Evolutionary conservation across 2,888 invertebrate species (phyloP), one percentile per base, ranked within the genome.

Genomic region (Pandemis cinnamomeana): DNA sequence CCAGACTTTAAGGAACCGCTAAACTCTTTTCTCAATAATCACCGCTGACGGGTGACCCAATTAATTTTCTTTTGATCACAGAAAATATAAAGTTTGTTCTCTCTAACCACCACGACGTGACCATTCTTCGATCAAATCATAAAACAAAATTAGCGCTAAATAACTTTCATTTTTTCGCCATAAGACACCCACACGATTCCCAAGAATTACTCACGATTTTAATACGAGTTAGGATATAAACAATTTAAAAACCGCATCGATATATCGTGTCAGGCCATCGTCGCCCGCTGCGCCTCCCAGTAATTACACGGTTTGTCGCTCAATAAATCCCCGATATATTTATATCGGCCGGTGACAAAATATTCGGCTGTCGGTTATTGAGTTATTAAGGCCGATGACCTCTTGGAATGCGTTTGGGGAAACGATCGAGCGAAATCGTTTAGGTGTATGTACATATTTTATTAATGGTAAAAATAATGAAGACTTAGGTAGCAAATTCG

Each of bases 281-380:
- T 74, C 74, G 55, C 74, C 74, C 71, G 74, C 74, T 70, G 74
- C 66, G 74, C 66, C 67, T 68, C 71, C 53, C 67, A 15, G 74
- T 74, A 74, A 74, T 74, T 74, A 74, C 70, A 61, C 10, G 44
- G 48, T 62, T 67, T 55, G 69, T 48, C 67, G 36, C 48, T 60
- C 73, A 69, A 73, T 73, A 73, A 69, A 69, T 71, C 63, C 41
- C 51, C 44, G 64, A 58, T 48, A 68, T 72, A 72, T 72, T 72
- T 72, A 72, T 70, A 73, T 73, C 69, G 69, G 51, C 15, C 60
- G 60, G 73, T 73, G 73, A 73, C 73, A 73, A 73, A 73, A 73
- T 70, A 72, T 68, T 41, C 68, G 58, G 27, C 48, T 58, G 68
- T 63, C 67, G 58, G 62, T 42, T 42, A 44, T 60, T 64, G 73